Evolutionary conservation across 2,113 vertebrate genomes (phyloP).

Genomic region (Hiodon tergisus): DNA sequence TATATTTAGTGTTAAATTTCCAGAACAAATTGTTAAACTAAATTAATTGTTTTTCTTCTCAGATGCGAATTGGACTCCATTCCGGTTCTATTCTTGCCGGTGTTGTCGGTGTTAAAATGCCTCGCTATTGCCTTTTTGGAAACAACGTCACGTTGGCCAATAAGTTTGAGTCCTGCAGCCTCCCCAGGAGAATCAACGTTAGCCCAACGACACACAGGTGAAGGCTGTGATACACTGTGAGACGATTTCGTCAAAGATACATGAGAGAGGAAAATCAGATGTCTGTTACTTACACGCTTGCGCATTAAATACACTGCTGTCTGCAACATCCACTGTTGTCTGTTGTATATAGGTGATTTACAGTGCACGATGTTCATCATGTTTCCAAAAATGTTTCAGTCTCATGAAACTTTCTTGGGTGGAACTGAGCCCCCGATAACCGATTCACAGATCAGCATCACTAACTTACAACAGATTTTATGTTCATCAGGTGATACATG

Average conservation of each 20-base stretch:
- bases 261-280: neutral
- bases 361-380: no score
- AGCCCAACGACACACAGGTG: conserved; percentile 96
- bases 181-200: conserved; percentile 86
- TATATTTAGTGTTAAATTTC: neutral
- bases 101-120: conserved; percentile 96
- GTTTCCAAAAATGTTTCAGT: no score
- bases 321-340: neutral
- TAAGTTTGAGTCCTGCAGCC: conserved; percentile 94
- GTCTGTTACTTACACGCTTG: neutral
- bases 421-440: no score
- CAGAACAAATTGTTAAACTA: neutral
- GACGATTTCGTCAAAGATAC: no score
- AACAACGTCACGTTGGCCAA: conserved; percentile 97
- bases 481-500: neutral
- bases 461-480: no score
- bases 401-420: no score
- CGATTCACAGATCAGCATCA: no score
- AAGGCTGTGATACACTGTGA: neutral
- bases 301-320: neutral
- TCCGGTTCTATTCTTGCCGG: conserved; percentile 93
- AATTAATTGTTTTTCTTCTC: conserved; percentile 17
- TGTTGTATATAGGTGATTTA: neutral
- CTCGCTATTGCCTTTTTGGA: conserved; percentile 97
- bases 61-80: conserved; percentile 97